Evolutionary conservation across 2,797 vertebrate species (phyloP).

Genomic region (Ataeniobius toweri): DNA sequence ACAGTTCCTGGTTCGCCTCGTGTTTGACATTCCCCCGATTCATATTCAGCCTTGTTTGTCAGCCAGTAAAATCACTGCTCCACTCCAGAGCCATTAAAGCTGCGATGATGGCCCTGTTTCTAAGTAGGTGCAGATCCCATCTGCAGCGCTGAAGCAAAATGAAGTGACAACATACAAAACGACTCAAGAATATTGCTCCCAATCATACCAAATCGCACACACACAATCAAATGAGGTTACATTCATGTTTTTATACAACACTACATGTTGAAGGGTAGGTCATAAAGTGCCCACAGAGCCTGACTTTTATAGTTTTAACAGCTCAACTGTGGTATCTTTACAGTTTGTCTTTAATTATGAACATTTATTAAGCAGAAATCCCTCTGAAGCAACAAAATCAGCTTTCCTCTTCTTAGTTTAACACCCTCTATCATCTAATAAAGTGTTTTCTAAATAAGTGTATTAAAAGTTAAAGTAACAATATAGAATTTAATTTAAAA

Average conservation of each 20-base stretch:
- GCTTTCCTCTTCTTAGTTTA: neutral
- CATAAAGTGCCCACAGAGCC: slow-evolving; percentile 63
- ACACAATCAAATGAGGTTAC: neutral
- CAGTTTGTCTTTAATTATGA: slow-evolving; percentile 77
- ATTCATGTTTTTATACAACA: slow-evolving; percentile 28
- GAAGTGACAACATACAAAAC: slow-evolving; percentile 45
- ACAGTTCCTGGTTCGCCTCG: slow-evolving; percentile 22
- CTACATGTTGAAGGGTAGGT: slow-evolving; percentile 56
- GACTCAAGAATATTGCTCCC: slow-evolving; percentile 17
- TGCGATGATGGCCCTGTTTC: slow-evolving; percentile 52
- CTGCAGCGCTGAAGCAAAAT: slow-evolving; percentile 49
- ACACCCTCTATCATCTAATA: neutral
- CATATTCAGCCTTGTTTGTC: slow-evolving; percentile 63
- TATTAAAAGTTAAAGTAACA: neutral
- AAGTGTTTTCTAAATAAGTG: neutral
- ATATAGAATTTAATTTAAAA: neutral
- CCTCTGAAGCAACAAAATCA: slow-evolving; percentile 7
- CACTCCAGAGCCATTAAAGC: slow-evolving; percentile 59
- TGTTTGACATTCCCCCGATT: slow-evolving; percentile 50
- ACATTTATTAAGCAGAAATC: slow-evolving; percentile 62
- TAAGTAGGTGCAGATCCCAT: slow-evolving; percentile 61
- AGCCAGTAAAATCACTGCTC: slow-evolving; percentile 58
- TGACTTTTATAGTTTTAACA: slow-evolving; percentile 77
- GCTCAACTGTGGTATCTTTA: slow-evolving; percentile 67
- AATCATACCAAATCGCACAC: slow-evolving; percentile 6